phyloP scores from a whole-genome alignment of 2,113 vertebrate species.

The Abramis brama region DNA sequence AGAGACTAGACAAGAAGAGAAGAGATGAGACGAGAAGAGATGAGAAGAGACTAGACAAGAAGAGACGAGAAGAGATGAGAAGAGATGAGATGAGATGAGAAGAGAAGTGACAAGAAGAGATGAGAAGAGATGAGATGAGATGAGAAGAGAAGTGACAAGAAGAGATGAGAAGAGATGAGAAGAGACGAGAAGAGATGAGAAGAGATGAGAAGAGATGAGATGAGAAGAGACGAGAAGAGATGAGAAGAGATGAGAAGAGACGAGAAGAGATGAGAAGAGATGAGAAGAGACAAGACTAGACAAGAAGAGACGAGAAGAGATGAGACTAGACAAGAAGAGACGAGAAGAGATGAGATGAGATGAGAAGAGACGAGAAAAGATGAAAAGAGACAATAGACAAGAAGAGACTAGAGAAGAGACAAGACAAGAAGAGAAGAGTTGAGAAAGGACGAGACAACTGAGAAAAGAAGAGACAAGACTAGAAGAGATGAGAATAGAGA shows the following conservation, averaged over 20 bases:
- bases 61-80: too few species aligned
- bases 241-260: neutral
- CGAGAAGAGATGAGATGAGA: rapidly evolving
- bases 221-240: neutral
- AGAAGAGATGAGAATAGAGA: neutral
- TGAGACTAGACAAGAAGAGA: too few species aligned
- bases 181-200: neutral
- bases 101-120: too few species aligned
- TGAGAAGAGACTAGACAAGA: neutral
- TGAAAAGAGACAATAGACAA: neutral
- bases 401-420: neutral
- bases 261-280: neutral
- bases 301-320: rapidly evolving
- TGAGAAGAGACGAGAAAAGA: neutral
- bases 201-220: rapidly evolving
- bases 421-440: neutral
- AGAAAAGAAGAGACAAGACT: neutral
- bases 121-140: neutral
- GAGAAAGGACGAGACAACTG: too few species aligned
- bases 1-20: too few species aligned
- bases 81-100: too few species aligned
- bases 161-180: neutral
- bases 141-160: neutral
- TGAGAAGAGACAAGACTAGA: rapidly evolving
- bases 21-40: rapidly evolving